Base-by-base conservation (phyloP, 2,888 invertebrate species). In the Ophioninae sp. region DNA sequence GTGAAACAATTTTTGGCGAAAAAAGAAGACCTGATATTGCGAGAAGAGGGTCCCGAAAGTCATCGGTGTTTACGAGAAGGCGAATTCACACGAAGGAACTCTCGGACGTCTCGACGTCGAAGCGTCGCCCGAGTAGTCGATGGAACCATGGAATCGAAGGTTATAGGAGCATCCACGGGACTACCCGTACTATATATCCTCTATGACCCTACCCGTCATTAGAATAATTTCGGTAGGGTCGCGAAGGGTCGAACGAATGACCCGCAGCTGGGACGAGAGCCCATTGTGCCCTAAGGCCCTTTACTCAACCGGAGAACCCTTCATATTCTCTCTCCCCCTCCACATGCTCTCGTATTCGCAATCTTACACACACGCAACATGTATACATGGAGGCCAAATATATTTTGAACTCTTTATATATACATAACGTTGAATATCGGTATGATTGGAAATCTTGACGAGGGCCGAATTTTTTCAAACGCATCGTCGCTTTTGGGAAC, bases 201-300 rank as follows among this genome's bases (percentile, higher is more conserved):
- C 57, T 80, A 78, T 73, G 81, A 50, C 83, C 70, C 83, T 85
- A 67, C 84, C 81, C 86, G 86, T 89, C 87, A 88, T 89, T 89
- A 88, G 89, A 89, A 89, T 89, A 89, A 89, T 89, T 88, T 87
- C 82, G 86, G 82, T 83, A 75, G 85, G 87, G 87, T 79, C 83
- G 75, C 72, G 74, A 84, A 84, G 87, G 86, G 87, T 86, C 83
- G 84, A 82, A 76, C 79, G 73, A 79, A 76, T 84, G 84, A 82
- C 83, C 84, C 87, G 77, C 87, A 86, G 86, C 86, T 87, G 87
- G 86, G 79, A 79, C 81, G 83, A 80, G 81, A 77, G 81, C 78
- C 86, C 75, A 81, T 79, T 82, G 84, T 84, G 68, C 84, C 84
- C 79, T 57, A 73, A 72, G 85, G 85, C 85, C 83, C 85, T 83